Percentiles rank a stretch among this genome's conserved stretches.
These are phyloP conservation scores for Lasiurus borealis DNA, from an alignment of 2,113 vertebrate genomes.

Conservation along the genomic window DNA sequence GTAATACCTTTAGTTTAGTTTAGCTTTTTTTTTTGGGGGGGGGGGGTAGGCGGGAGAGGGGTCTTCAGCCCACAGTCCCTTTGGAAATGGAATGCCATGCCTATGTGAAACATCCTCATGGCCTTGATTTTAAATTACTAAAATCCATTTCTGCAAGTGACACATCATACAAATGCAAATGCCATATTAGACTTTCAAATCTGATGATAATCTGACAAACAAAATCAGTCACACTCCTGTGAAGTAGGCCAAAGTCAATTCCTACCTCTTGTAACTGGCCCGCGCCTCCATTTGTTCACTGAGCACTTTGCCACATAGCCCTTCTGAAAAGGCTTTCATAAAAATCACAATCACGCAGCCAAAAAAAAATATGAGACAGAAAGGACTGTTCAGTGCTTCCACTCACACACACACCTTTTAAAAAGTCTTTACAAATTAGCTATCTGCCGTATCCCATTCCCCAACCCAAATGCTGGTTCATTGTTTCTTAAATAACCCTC, in stretches of 20 bases:
- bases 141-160: slow-evolving; percentile 60
- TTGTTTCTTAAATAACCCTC: background rate
- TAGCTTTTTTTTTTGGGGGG: too few relatives aligned
- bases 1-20: background rate
- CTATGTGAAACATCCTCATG: background rate
- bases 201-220: slow-evolving; percentile 58
- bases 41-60: background rate
- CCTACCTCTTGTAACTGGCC: background rate
- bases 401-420: background rate
- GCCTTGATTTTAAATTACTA: slow-evolving; percentile 62
- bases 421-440: background rate
- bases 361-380: background rate
- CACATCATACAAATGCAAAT: slow-evolving; percentile 43
- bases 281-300: background rate
- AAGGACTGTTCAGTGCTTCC: background rate
- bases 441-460: background rate
- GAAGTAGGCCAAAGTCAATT: background rate
- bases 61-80: slow-evolving; percentile 13
- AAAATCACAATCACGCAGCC: background rate
- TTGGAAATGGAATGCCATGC: slow-evolving; percentile 26
- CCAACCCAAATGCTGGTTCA: background rate
- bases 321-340: slow-evolving; percentile 52
- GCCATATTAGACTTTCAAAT: slow-evolving; percentile 79
- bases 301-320: background rate
- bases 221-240: slow-evolving; percentile 52